Evolutionary conservation across 2,113 vertebrate genomes (phyloP).

Genomic region (Psilopogon haemacephalus): DNA sequence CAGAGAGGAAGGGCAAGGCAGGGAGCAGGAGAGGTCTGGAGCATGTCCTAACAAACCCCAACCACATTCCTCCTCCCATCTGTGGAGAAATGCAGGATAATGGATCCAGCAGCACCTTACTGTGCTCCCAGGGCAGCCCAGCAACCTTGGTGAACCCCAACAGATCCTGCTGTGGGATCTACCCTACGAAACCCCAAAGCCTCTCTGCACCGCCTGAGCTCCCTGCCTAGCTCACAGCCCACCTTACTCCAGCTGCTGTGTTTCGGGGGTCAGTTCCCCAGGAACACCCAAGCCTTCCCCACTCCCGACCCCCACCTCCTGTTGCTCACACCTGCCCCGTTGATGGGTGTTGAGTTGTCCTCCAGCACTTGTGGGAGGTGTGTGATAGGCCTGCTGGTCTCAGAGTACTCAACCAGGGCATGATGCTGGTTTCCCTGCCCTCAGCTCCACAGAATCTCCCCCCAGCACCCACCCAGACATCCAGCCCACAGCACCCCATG

Average conservation of each 20-base stretch:
- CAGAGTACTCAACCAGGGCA: fast-evolving
- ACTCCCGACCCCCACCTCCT: fast-evolving
- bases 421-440: neutral
- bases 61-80: neutral
- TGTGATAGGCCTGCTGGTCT: neutral
- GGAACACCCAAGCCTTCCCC: fast-evolving
- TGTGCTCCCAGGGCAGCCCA: neutral
- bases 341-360: neutral
- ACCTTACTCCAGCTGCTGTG: neutral
- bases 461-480: neutral
- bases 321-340: fast-evolving
- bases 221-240: neutral
- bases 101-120: fast-evolving
- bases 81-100: fast-evolving
- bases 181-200: neutral
- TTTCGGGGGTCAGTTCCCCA: neutral
- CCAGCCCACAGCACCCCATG: neutral
- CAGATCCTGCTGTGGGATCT: neutral
- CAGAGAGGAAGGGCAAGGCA: neutral
- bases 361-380: neutral
- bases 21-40: neutral
- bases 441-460: fast-evolving
- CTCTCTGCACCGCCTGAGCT: neutral
- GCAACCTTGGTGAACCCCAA: neutral
- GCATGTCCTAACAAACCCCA: neutral